Percentiles rank a stretch among this genome's conserved stretches.
These are phyloP conservation scores for Scolanthus callimorphus DNA, from an alignment of 92 coral and sea anemone genomes.

Conservation along the genomic window DNA sequence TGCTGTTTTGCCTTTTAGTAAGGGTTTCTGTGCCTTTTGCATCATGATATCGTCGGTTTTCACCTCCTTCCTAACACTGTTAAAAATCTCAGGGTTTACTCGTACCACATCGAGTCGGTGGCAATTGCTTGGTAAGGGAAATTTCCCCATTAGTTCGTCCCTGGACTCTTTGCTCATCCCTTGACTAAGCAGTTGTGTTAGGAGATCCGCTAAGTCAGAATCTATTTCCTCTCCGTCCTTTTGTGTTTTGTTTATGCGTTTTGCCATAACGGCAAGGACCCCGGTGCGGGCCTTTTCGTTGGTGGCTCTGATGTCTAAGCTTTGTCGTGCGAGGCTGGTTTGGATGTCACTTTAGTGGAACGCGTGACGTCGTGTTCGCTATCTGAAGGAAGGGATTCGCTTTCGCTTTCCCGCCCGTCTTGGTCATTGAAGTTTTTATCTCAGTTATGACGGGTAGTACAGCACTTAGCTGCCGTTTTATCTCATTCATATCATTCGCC, in stretches of 20 bases:
- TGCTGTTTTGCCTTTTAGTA: slow-evolving; percentile 14
- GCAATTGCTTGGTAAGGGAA: too few relatives aligned
- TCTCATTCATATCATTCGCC: too few relatives aligned
- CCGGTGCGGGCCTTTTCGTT: background rate
- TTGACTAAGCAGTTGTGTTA: slow-evolving; percentile 16
- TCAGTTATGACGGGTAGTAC: too few relatives aligned
- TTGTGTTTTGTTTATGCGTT: slow-evolving; percentile 3
- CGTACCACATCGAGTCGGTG: slow-evolving; percentile 21
- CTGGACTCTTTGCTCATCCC: slow-evolving; percentile 9
- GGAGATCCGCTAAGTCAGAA: slow-evolving; percentile 1
- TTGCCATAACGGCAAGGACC: slow-evolving; percentile 11
- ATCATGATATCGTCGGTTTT: slow-evolving; percentile 30
- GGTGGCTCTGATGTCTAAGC: slow-evolving; percentile 2
- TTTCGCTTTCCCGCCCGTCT: too few relatives aligned
- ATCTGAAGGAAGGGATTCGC: too few relatives aligned
- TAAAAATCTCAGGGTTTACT: slow-evolving; percentile 31
- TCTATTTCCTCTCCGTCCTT: slow-evolving; percentile 12
- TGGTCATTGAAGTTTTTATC: too few relatives aligned
- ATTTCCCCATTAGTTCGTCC: slow-evolving; percentile 16
- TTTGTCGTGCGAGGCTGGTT: too few relatives aligned
- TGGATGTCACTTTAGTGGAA: too few relatives aligned
- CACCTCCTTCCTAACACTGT: slow-evolving; percentile 20
- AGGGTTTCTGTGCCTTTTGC: slow-evolving; percentile 25
- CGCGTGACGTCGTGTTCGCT: too few relatives aligned
- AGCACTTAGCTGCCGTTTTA: too few relatives aligned